Evolutionary conservation across 1,140 invertebrate genomes (phyloP).

Genomic region (Dryas iulia): DNA sequence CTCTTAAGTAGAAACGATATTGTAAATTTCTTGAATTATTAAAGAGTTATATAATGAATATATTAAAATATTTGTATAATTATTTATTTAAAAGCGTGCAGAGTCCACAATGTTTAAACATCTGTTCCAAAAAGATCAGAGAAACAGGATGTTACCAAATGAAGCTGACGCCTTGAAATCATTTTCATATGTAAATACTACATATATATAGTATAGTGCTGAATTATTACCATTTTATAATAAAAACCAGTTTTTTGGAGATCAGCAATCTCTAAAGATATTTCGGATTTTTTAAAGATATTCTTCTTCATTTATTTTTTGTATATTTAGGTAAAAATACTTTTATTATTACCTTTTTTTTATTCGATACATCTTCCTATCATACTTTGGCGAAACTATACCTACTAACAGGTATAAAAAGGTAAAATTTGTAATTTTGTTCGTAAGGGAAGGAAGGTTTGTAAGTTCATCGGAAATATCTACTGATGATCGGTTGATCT

Average conservation of each 20-base stretch:
- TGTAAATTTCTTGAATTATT: not conserved
- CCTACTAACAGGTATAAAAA: too few relatives aligned
- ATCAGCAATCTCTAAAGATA: slow-evolving; percentile 1
- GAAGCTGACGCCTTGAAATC: slow-evolving; percentile 25
- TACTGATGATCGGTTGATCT: too few relatives aligned
- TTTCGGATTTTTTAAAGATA: not conserved
- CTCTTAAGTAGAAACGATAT: not conserved
- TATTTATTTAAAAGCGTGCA: not conserved
- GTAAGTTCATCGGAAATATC: too few relatives aligned
- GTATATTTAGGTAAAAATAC: too few relatives aligned
- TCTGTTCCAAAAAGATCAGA: slow-evolving; percentile 24
- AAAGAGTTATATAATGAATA: not conserved
- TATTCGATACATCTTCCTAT: too few relatives aligned
- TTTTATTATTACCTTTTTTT: too few relatives aligned
- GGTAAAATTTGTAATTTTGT: too few relatives aligned
- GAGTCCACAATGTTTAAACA: slow-evolving; percentile 9
- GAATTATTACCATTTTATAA: slow-evolving; percentile 27
- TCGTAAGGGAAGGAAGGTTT: too few relatives aligned
- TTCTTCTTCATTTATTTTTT: too few relatives aligned
- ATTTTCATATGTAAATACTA: slow-evolving; percentile 35
- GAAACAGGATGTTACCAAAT: slow-evolving; percentile 36
- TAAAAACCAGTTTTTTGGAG: slow-evolving; percentile 27
- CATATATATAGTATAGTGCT: slow-evolving; percentile 17
- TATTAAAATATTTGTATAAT: not conserved
- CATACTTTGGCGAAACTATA: too few relatives aligned